Conservation (phyloP, 2,888 invertebrate genomes). For the Saturnia pavonia region DNA sequence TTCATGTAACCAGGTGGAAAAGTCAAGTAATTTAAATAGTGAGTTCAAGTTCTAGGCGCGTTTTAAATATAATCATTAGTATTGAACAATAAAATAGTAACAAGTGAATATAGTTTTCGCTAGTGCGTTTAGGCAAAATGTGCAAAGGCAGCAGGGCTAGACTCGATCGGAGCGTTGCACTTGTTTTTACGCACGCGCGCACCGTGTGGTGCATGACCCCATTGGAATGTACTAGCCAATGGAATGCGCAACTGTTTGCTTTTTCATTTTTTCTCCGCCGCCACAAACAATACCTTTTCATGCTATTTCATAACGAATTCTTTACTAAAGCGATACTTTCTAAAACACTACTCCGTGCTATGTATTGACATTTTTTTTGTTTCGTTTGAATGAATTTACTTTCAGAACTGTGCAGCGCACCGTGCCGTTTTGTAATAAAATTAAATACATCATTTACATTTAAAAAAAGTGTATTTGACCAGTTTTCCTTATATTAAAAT, state of each 20-base stretch:
- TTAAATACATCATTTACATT: constrained; percentile 23
- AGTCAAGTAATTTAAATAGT: too few species aligned
- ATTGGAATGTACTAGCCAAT: constrained; percentile 74
- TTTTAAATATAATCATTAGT: too few species aligned
- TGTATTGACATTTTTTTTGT: constrained; percentile 50
- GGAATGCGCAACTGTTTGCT: constrained; percentile 81
- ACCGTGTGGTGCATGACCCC: constrained; percentile 78
- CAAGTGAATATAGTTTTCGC: not conserved
- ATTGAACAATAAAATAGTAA: too few species aligned
- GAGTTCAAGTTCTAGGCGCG: too few species aligned
- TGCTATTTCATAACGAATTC: constrained; percentile 76
- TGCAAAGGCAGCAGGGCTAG: constrained; percentile 42
- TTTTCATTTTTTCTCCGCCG: constrained; percentile 69
- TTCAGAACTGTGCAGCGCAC: constrained; percentile 36
- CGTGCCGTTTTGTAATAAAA: constrained; percentile 32
- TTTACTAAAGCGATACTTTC: constrained; percentile 64
- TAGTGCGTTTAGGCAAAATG: constrained; percentile 31
- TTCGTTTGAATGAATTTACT: constrained; percentile 45
- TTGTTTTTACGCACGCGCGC: constrained; percentile 75
- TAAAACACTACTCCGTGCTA: constrained; percentile 55
- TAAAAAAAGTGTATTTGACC: not conserved
- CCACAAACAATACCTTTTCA: constrained; percentile 77
- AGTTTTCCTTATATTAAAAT: not conserved
- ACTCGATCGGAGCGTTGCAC: constrained; percentile 59
- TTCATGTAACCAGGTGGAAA: too few species aligned